Base-by-base conservation (phyloP, 2,113 vertebrate species). In the Hassar affinis region DNA sequence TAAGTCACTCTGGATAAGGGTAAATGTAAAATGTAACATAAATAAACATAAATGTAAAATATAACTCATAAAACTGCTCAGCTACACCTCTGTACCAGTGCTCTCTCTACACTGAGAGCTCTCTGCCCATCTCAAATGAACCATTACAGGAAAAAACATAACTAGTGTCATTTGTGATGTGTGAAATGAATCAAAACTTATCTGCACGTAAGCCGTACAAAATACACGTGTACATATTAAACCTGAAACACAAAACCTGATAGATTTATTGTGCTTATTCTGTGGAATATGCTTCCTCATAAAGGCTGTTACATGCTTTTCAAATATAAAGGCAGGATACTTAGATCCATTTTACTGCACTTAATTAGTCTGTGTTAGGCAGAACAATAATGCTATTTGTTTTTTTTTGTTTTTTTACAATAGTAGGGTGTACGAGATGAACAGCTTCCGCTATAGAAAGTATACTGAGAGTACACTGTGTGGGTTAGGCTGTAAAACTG, bases 401-500 rank as follows among this genome's bases (percentile, higher is more conserved):
- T 57, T 0, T 10, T 57, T 8, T 56, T 56, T 57, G 5, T 25
- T 57, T 1, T 59, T 59, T 7, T 59, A 59, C 22, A 59, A 59
- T n/a, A 10, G 7, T 59, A 3, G 25, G n/a, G n/a, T 59, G 66
- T 35, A 20, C 20, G 20, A 20, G 17, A 69, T 38, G 35, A 69
- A 42, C 17, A 69, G 35, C 11, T 22, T 49, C 22, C 69, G 88
- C 91, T 92, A n/a, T 80, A 90, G 92, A 90, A 75, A 80, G 87
- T 80, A 47, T 72, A 84, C 56, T 0, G 17, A n/a, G 33, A 61
- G 86, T 51, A 69, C 91, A 90, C 72, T 35, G 17, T 4, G 2
- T 78, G 22, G 22, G 25, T 57, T 25, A 59, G 56, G 56, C 56
- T n/a, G 25, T 59, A 59, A 59, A 59, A 59, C 5, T 51, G 11